phyloP scores from a whole-genome alignment of 2,797 vertebrate genomes.

The Triplophysa bombifrons region DNA sequence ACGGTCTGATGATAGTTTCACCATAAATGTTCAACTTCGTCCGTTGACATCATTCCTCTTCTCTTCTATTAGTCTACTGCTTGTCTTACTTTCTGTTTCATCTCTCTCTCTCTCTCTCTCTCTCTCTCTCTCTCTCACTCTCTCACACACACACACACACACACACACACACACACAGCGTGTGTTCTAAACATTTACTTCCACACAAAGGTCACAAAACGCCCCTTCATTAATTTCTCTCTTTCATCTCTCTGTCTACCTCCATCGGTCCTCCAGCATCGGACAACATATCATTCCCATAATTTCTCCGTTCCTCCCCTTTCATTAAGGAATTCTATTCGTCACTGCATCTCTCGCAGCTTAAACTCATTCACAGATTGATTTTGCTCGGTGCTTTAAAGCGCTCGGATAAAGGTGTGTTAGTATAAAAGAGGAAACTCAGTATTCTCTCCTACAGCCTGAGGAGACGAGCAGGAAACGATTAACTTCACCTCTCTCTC shows the following conservation, averaged over 20 bases:
- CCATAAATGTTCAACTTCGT: neutral
- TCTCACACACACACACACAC: neutral
- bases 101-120: neutral
- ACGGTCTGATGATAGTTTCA: neutral
- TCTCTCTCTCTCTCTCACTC: neutral
- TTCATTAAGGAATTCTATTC: constrained; percentile 42
- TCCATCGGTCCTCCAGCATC: neutral
- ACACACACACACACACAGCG: neutral
- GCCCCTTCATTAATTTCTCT: constrained; percentile 22
- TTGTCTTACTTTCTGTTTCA: neutral
- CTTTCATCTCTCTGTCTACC: neutral
- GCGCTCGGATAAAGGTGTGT: constrained; percentile 48
- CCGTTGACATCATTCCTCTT: neutral
- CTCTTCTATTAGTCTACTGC: constrained; percentile 2
- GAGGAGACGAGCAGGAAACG: constrained; percentile 31
- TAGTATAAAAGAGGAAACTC: constrained; percentile 46
- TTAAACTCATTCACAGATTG: constrained; percentile 52
- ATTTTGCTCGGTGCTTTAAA: constrained; percentile 49
- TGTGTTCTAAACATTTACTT: constrained; percentile 30
- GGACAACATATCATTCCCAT: constrained; percentile 30
- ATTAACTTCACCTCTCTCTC: constrained; percentile 40
- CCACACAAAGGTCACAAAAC: constrained; percentile 32
- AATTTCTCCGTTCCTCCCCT: constrained; percentile 37
- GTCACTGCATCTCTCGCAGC: neutral
- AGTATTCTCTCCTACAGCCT: constrained; percentile 43